Conservation (phyloP, 2,888 invertebrate species). For the Lycia hirtaria region DNA sequence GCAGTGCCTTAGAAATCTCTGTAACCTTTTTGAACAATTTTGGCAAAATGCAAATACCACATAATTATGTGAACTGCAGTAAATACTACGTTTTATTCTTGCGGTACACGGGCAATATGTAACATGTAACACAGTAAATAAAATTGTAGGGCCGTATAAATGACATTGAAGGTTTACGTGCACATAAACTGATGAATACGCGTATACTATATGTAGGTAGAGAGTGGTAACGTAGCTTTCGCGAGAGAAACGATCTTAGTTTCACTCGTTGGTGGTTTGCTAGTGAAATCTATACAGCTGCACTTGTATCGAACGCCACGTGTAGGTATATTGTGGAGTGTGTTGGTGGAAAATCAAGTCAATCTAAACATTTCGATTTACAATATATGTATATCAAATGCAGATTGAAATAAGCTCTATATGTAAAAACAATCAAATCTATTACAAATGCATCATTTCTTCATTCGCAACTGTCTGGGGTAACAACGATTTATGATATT, state of each 20-base stretch:
- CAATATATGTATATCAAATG: too few relatives aligned
- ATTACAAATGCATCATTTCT: too few relatives aligned
- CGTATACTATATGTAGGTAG: constrained; percentile 35
- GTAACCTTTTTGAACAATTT: too few relatives aligned
- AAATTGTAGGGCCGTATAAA: constrained; percentile 12
- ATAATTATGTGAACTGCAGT: not conserved
- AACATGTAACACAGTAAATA: constrained; percentile 14
- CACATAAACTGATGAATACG: constrained; percentile 34
- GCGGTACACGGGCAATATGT: not conserved
- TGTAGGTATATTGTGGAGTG: not conserved
- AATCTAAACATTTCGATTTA: not conserved
- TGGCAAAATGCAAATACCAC: not conserved
- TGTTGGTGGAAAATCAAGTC: not conserved
- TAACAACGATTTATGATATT: too few relatives aligned
- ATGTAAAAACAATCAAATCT: too few relatives aligned
- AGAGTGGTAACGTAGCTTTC: constrained; percentile 75
- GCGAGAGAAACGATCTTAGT: constrained; percentile 72
- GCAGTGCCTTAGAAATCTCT: too few relatives aligned
- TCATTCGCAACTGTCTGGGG: too few relatives aligned
- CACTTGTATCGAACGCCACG: constrained; percentile 37
- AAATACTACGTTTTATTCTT: constrained; percentile 1
- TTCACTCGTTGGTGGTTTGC: constrained; percentile 61
- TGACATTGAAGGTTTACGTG: constrained; percentile 19
- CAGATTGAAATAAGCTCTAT: too few relatives aligned
- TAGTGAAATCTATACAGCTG: constrained; percentile 59